Percentiles rank a stretch among this genome's conserved stretches.
Evolutionary conservation across 2,797 vertebrate species (phyloP).

Genomic region (Meda fulgida): DNA sequence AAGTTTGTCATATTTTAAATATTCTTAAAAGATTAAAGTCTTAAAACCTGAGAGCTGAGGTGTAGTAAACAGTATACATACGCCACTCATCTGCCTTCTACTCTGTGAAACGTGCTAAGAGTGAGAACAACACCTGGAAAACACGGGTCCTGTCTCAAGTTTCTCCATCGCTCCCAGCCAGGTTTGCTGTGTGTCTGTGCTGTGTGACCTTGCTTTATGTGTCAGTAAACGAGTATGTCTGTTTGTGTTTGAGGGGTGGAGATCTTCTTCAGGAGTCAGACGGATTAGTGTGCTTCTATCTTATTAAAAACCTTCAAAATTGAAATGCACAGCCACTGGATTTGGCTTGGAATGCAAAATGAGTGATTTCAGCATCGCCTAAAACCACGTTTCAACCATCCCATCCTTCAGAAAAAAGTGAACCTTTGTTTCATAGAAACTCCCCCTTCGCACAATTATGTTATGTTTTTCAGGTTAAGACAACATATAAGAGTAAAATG

Average conservation of each 20-base stretch:
- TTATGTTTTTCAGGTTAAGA: slow-evolving; percentile 23
- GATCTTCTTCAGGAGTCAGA: slow-evolving; percentile 52
- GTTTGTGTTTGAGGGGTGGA: slow-evolving; percentile 41
- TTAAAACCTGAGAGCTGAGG: slow-evolving; percentile 12
- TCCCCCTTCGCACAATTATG: neutral
- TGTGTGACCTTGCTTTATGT: neutral
- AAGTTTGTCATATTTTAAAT: slow-evolving; percentile 40
- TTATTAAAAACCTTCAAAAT: slow-evolving; percentile 55
- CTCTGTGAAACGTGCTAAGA: slow-evolving; percentile 28
- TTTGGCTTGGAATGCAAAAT: slow-evolving; percentile 34
- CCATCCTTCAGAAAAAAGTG: neutral
- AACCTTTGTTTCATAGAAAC: neutral
- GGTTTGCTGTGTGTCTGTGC: slow-evolving; percentile 26
- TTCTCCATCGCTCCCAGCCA: slow-evolving; percentile 9
- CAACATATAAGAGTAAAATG: slow-evolving; percentile 20
- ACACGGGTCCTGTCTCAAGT: slow-evolving; percentile 1
- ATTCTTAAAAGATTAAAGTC: slow-evolving; percentile 38
- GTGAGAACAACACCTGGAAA: slow-evolving; percentile 37
- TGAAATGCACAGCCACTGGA: slow-evolving; percentile 10
- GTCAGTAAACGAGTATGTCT: slow-evolving; percentile 40
- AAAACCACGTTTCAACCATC: slow-evolving; percentile 20
- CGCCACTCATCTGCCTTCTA: slow-evolving; percentile 10
- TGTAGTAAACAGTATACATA: slow-evolving; percentile 6
- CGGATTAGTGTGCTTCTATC: slow-evolving; percentile 55
- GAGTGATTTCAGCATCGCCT: slow-evolving; percentile 27